These are phyloP conservation scores for Dicerorhinus sumatrensis DNA, from an alignment of 2,113 vertebrate species.

Conservation along the genomic window DNA sequence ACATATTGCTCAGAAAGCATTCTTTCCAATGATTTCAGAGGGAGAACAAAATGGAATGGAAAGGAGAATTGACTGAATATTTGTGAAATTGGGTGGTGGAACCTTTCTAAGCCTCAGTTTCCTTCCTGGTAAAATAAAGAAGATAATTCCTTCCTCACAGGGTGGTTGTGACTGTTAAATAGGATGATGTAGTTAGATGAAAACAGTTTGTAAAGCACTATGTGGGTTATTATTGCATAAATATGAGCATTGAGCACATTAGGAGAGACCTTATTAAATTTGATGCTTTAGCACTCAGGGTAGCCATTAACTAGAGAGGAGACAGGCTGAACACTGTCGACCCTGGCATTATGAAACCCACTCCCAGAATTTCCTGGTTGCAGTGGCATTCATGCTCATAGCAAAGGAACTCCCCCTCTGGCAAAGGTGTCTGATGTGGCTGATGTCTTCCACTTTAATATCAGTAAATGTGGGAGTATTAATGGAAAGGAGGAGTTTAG, in stretches of 20 bases:
- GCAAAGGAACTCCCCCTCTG: neutral
- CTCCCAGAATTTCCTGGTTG: neutral
- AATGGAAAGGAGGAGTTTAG: neutral
- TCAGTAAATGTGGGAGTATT: neutral
- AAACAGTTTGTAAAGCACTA: neutral
- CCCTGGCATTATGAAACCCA: neutral
- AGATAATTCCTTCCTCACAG: neutral
- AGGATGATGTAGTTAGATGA: neutral
- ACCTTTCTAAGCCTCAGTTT: neutral
- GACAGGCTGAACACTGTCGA: neutral
- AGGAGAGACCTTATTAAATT: neutral
- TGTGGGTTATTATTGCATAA: neutral
- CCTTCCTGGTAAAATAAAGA: slow-evolving; percentile 25
- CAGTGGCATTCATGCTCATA: neutral
- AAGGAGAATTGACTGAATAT: slow-evolving; percentile 43
- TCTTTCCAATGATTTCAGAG: neutral
- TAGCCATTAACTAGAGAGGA: neutral
- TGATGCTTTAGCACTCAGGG: neutral
- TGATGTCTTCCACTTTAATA: neutral
- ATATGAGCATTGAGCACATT: neutral
- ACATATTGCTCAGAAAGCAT: neutral
- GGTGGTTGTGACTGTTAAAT: neutral
- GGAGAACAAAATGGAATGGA: neutral
- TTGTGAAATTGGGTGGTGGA: neutral
- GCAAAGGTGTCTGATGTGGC: neutral